These are phyloP conservation scores for Oryzias dopingdopingensis DNA, from an alignment of 2,797 vertebrate species.

Conservation along the genomic window DNA sequence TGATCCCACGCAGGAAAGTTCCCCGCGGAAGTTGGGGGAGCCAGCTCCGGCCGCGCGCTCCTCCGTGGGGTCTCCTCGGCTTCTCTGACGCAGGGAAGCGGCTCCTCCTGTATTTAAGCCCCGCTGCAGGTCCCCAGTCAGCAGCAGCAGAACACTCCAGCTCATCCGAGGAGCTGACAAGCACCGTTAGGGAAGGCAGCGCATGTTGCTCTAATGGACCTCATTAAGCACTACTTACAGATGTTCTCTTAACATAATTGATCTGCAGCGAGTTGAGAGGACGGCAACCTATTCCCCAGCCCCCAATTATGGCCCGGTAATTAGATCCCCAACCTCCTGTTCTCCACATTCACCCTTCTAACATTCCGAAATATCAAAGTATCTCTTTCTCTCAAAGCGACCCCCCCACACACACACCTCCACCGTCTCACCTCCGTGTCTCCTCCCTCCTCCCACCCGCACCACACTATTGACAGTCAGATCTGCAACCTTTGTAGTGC, in stretches of 20 bases:
- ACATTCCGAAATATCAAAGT: conserved; percentile 99
- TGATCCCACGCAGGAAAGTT: too few species aligned
- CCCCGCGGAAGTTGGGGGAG: conserved; percentile 19
- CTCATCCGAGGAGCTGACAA: conserved; percentile 99
- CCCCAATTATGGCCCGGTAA: conserved; percentile 99
- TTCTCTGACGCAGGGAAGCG: conserved; percentile 76
- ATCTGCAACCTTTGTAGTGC: conserved; percentile 99
- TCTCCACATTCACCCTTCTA: conserved; percentile 99
- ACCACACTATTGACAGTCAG: conserved; percentile 98
- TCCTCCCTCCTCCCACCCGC: conserved; percentile 70
- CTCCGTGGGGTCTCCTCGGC: conserved; percentile 33
- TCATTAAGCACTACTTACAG: conserved; percentile 99
- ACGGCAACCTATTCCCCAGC: conserved; percentile 99
- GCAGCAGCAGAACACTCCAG: conserved; percentile 87
- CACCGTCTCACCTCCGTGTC: conserved; percentile 71
- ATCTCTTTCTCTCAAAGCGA: conserved; percentile 98
- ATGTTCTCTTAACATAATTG: conserved; percentile 99
- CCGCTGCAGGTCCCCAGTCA: conserved; percentile 97
- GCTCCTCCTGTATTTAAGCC: conserved; percentile 95
- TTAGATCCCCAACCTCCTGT: conserved; percentile 99
- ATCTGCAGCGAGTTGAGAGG: conserved; percentile 99
- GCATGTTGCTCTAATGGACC: conserved; percentile 99
- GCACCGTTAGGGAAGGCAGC: conserved; percentile 98
- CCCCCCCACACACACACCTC: conserved; percentile 49
- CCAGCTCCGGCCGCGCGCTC: conserved; percentile 32